Evolutionary conservation across 2,888 invertebrate species (phyloP).

Genomic region (Synergus japonicus): DNA sequence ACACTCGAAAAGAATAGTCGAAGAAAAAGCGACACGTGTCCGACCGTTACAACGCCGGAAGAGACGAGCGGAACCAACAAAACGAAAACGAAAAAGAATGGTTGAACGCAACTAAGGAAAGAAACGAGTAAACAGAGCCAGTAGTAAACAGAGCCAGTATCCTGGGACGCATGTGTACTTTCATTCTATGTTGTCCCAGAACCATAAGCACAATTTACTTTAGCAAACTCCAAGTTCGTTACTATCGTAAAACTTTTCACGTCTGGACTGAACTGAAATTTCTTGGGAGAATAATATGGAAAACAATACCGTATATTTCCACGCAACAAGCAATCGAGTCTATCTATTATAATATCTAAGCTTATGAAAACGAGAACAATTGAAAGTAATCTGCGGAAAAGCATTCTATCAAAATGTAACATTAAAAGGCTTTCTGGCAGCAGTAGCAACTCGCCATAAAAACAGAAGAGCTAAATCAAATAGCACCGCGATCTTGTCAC

Average conservation of each 20-base stretch:
- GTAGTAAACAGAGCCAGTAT: slow-evolving; percentile 29
- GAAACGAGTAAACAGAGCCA: slow-evolving; percentile 34
- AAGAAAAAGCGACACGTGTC: slow-evolving; percentile 32
- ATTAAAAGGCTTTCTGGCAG: slow-evolving; percentile 1
- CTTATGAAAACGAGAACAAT: slow-evolving; percentile 23
- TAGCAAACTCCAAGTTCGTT: slow-evolving; percentile 8
- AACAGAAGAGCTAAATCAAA: neutral
- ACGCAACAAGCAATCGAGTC: neutral
- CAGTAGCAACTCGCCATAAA: neutral
- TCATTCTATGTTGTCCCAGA: slow-evolving; percentile 25
- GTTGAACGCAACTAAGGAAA: slow-evolving; percentile 21
- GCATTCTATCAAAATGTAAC: slow-evolving; percentile 3
- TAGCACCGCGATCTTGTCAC: slow-evolving; percentile 10
- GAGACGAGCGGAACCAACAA: slow-evolving; percentile 36
- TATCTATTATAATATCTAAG: neutral
- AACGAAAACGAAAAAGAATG: slow-evolving; percentile 14
- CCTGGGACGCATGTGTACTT: slow-evolving; percentile 32
- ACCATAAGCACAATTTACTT: slow-evolving; percentile 29
- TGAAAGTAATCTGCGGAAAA: neutral
- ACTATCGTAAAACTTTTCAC: slow-evolving; percentile 3
- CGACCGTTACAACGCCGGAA: slow-evolving; percentile 38
- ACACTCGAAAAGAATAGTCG: slow-evolving; percentile 46
- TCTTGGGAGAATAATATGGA: neutral
- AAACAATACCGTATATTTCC: neutral
- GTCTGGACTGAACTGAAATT: neutral